Evolutionary conservation across 2,888 invertebrate species (phyloP), one percentile per base, ranked within the genome.

Genomic region (Cremastinae sp.): DNA sequence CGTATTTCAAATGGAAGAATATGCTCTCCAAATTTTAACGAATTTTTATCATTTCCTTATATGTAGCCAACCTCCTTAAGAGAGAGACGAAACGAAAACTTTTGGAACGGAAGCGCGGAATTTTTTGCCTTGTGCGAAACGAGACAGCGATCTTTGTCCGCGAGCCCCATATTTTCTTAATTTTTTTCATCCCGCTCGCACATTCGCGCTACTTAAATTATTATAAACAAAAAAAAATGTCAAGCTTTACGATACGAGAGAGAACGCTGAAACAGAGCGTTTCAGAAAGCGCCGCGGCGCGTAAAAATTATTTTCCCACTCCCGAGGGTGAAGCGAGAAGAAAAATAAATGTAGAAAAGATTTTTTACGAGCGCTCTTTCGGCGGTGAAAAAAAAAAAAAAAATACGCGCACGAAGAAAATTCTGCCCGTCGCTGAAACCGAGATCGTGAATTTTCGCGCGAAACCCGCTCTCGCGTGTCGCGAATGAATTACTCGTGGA

Each of bases 401-500:
- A 38, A 9, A 8, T 10, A 22, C 47, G 20, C 51, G 47, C n/a
- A n/a, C n/a, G 28, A 28, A 28, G 28, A 28, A 28, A 28, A 28
- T 28, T 28, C 28, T 28, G n/a, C n/a, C n/a, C 28, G 28, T 28
- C 28, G 28, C 28, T 28, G 28, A n/a, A n/a, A n/a, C n/a, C 38
- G 14, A 62, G 56, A 62, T 36, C 56, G 34, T 34, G 20, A 20
- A 64, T 64, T 64, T 62, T 18, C 34, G 49, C 18, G 34, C 28
- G 28, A 28, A 28, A 28, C 28, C 20, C 34, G 16, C 49, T 53
- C 49, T 59, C 53, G 64, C 69, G 74, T 53, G 45, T 53, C 58
- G 58, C 74, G 70, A 74, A 74, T 74, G 59, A 59, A 64, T 74
- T 64, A 58, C 56, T 43, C 69, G 36, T 47, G 58, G 38, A 51